Evolutionary conservation across 37 sponge, comb jelly and placozoan genomes (phyloP).

Genomic region (Agelas oroides): DNA sequence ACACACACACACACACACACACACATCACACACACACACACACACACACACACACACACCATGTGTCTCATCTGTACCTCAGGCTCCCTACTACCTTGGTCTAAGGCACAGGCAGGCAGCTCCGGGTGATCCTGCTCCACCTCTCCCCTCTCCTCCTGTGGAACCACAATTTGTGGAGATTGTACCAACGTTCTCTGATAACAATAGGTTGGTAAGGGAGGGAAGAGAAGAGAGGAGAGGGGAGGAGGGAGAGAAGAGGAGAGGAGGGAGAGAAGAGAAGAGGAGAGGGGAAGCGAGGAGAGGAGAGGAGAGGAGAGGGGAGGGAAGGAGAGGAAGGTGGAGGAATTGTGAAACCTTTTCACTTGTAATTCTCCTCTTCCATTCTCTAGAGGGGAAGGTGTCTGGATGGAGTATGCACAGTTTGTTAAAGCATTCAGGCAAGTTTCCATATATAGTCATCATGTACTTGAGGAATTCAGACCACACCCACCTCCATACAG

Average conservation of each 20-base stretch:
- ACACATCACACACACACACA: no score
- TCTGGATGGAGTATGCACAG: conserved; percentile 55
- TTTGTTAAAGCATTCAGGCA: conserved; percentile 39
- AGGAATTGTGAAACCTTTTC: no score
- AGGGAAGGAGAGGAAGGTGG: neutral
- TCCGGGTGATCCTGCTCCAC: conserved; percentile 18
- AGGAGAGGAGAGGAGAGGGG: neutral
- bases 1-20: neutral
- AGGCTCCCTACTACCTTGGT: conserved; percentile 72
- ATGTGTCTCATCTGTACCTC: no score
- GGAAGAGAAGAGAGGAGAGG: neutral
- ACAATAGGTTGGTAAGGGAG: neutral
- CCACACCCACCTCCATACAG: conserved; percentile 1
- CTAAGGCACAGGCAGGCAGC: conserved; percentile 30
- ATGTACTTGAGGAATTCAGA: no score
- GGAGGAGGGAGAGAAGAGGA: no score
- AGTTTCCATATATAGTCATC: no score
- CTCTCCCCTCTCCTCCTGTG: conserved; percentile 43
- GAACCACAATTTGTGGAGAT: conserved; percentile 52
- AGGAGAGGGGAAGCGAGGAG: neutral
- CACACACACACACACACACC: no score
- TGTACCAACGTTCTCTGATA: conserved; percentile 12
- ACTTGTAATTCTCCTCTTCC: no score
- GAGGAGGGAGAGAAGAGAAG: no score
- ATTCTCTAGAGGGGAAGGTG: neutral